phyloP scores from a whole-genome alignment of 1,140 invertebrate species.

The Drosophila pseudoananassae region DNA sequence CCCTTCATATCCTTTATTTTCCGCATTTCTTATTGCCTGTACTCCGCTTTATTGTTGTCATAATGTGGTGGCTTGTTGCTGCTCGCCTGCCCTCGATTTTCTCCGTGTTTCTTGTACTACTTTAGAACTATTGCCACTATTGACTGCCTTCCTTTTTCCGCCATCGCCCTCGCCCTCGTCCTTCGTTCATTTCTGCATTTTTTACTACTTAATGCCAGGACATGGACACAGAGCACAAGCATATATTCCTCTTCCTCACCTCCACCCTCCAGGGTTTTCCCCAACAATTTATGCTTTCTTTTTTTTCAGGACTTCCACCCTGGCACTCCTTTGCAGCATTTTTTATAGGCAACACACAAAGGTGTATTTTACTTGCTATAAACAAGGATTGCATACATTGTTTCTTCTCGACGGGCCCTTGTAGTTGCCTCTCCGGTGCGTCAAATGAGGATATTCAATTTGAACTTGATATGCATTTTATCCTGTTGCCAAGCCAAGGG shows the following conservation, averaged over 20 bases:
- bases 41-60: constrained; percentile 73
- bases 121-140: constrained; percentile 55
- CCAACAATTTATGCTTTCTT: constrained; percentile 28
- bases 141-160: constrained; percentile 25
- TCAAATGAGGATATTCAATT: constrained; percentile 74
- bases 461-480: constrained; percentile 65
- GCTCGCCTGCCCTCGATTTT: constrained; percentile 10
- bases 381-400: constrained; percentile 64
- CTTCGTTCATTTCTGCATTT: constrained; percentile 49
- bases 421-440: constrained; percentile 33
- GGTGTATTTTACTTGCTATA: constrained; percentile 63
- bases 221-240: constrained; percentile 20
- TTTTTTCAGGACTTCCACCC: constrained; percentile 16
- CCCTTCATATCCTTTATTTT: constrained; percentile 9
- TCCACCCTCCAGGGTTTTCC: neutral
- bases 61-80: constrained; percentile 74
- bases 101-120: constrained; percentile 37
- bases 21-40: constrained; percentile 45
- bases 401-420: constrained; percentile 22
- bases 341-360: constrained; percentile 58
- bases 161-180: neutral
- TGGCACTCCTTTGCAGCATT: constrained; percentile 38
- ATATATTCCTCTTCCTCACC: constrained; percentile 4
- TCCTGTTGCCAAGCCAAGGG: constrained; percentile 15
- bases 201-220: constrained; percentile 63